phyloP scores from a whole-genome alignment of 2,888 invertebrate genomes.

The Digitonthophagus gazella region DNA sequence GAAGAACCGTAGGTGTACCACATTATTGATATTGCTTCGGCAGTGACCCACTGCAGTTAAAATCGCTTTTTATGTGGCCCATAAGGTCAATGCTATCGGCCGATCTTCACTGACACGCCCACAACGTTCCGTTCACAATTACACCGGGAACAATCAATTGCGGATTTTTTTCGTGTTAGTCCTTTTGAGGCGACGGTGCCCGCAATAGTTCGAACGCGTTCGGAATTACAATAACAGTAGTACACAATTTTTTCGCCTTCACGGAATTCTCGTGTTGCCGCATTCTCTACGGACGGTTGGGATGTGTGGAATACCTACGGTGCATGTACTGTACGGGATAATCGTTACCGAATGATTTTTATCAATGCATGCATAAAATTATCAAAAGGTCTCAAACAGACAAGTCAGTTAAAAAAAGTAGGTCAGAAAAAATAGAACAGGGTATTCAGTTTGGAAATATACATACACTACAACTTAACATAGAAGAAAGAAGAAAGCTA shows the following conservation, averaged over 20 bases:
- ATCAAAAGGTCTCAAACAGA: too few relatives aligned
- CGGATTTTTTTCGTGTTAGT: slow-evolving; percentile 6
- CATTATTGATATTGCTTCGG: slow-evolving; percentile 12
- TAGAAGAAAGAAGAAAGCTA: too few relatives aligned
- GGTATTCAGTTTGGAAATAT: too few relatives aligned
- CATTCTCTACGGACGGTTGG: neutral
- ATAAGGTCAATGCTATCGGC: slow-evolving; percentile 15
- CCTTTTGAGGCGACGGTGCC: slow-evolving; percentile 3
- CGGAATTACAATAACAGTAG: neutral
- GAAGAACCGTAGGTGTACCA: slow-evolving; percentile 8
- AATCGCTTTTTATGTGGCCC: slow-evolving; percentile 10
- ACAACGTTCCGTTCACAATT: slow-evolving; percentile 3
- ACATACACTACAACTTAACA: too few relatives aligned
- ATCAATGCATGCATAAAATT: too few relatives aligned
- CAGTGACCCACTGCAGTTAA: slow-evolving; percentile 10
- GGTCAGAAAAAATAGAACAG: too few relatives aligned
- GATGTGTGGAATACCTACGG: neutral
- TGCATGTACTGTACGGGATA: neutral
- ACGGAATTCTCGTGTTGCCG: neutral
- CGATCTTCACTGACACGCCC: slow-evolving; percentile 13
- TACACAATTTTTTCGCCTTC: neutral
- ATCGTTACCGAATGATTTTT: too few relatives aligned
- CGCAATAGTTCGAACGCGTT: neutral
- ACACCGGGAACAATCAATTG: slow-evolving; percentile 9
- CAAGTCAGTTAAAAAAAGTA: too few relatives aligned